Evolutionary conservation across 2,797 vertebrate species (phyloP).

Genomic region (Halcyon badia): DNA sequence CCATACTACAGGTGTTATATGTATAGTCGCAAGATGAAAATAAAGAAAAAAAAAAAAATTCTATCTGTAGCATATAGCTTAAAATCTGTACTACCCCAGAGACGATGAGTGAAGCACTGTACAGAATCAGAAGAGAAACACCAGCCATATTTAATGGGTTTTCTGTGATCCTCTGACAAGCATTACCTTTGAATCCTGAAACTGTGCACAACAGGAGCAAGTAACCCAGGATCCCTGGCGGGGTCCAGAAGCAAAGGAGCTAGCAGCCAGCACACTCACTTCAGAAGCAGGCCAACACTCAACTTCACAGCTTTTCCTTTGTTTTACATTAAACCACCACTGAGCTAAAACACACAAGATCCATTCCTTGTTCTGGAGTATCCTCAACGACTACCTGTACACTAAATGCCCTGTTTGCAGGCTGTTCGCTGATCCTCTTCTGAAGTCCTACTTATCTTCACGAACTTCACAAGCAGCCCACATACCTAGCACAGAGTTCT

Average conservation of each 20-base stretch:
- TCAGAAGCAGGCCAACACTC: neutral
- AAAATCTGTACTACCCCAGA: neutral
- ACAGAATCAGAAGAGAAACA: neutral
- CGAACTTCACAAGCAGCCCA: neutral
- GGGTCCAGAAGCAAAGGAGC: neutral
- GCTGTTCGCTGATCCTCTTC: neutral
- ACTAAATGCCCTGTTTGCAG: neutral
- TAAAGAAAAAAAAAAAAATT: neutral
- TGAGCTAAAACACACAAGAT: neutral
- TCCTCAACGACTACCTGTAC: neutral
- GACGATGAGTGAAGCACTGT: neutral
- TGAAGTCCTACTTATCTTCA: neutral
- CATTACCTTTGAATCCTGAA: neutral
- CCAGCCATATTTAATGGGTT: neutral
- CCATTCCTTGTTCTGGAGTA: neutral
- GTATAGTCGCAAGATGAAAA: neutral
- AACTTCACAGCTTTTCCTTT: neutral
- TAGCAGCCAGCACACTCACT: neutral
- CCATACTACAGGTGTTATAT: neutral
- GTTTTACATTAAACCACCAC: neutral
- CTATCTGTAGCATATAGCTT: neutral
- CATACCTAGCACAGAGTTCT: neutral
- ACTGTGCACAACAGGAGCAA: rapidly evolving
- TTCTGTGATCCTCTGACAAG: neutral
- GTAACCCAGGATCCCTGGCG: neutral